Base-by-base conservation (phyloP, 2,888 invertebrate genomes). In the Ypsolopha scabrella region DNA sequence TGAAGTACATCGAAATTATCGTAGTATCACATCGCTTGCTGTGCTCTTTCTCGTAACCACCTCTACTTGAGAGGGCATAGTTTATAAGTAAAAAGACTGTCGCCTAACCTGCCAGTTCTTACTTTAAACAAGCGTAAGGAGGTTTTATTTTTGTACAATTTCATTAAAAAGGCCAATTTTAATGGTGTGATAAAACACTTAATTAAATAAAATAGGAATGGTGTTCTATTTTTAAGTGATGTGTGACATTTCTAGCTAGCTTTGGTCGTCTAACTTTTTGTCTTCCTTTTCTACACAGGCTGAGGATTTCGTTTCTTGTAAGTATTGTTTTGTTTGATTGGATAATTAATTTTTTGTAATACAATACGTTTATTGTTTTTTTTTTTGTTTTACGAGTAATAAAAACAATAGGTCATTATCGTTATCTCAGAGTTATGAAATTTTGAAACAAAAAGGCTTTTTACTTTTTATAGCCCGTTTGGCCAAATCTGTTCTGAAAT, bases 41-140 rank as follows among this genome's bases (percentile, higher is more conserved):
- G 35, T 35, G 13, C 14, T 13, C 51, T 13, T 48, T 38, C 45
- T 24, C 9, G n/a, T 24, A 13, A n/a, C 43, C 51, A 38, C 50
- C 50, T 41, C 50, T 34, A n/a, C n/a, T 8, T 9, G 36, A 13
- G 24, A 13, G 37, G 24, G 9, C 39, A 49, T 13, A 33, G 50
- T 43, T 53, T 51, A 53, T 47, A 53, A 53, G 62, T 65, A 67
- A 69, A 68, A 70, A 63, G 63, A 54, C 55, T 58, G 57, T 53
- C 57, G 56, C 55, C 52, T 50, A 54, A 60, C 64, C 65, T 57
- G 70, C 67, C 76, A 77, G 77, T 77, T 58, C 58, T 60, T 61
- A 60, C 63, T 62, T 59, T 58, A 60, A 61, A 53, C 51, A 58
- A 47, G 44, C 24, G 52, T 37, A 37, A 48, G 50, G 45, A 54